Evolutionary conservation across 2,888 invertebrate species (phyloP).

Genomic region (Drosophila silvestris): DNA sequence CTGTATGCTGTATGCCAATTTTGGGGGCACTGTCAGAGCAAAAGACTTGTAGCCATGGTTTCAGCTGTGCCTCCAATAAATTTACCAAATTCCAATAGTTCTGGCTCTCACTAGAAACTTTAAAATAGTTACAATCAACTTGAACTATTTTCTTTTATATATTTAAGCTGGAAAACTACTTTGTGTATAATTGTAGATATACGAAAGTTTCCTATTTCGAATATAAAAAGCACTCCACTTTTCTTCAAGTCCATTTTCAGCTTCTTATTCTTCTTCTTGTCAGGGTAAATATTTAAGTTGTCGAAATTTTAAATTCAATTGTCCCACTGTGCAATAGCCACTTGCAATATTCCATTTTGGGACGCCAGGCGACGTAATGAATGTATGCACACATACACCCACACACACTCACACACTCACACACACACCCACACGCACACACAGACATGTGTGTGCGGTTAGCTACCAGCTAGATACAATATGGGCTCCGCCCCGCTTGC

Average conservation of each 20-base stretch:
- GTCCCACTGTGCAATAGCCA: constrained; percentile 45
- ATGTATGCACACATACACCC: constrained; percentile 35
- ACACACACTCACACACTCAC: not conserved
- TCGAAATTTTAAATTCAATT: not conserved
- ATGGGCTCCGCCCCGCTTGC: constrained; percentile 27
- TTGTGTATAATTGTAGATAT: not conserved
- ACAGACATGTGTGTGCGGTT: constrained; percentile 53
- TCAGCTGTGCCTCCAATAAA: constrained; percentile 10
- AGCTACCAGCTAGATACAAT: constrained; percentile 76
- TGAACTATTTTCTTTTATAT: not conserved
- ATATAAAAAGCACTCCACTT: not conserved
- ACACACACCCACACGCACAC: not conserved
- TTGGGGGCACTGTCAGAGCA: not conserved
- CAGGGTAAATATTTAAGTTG: not conserved
- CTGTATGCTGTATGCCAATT: constrained; percentile 1
- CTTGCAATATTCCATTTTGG: constrained; percentile 71
- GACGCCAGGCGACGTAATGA: constrained; percentile 76
- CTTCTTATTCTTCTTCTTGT: not conserved
- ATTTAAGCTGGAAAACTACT: not conserved
- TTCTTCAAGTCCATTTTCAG: not conserved
- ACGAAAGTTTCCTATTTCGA: not conserved
- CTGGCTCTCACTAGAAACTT: not conserved
- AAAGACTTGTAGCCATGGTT: not conserved
- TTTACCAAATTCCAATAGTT: not conserved
- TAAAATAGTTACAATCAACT: not conserved